A percentile compares a stretch with the other conserved stretches of the same genome.
Evolutionary conservation across 2,888 invertebrate genomes (phyloP).

Genomic region (Trichogramma dendrolimi): DNA sequence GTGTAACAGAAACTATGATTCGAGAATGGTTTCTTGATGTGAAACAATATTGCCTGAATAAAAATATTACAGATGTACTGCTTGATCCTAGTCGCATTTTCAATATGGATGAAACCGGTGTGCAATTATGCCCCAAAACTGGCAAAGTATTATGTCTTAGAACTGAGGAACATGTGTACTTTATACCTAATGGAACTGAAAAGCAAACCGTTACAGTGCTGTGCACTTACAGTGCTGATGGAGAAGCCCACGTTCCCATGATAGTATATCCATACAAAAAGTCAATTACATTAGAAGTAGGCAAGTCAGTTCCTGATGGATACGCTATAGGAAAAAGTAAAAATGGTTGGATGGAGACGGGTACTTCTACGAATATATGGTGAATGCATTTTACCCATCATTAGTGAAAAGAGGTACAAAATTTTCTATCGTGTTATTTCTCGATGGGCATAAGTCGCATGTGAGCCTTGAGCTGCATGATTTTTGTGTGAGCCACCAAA

Average conservation of each 20-base stretch:
- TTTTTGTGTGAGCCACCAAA: background rate
- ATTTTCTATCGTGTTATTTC: background rate
- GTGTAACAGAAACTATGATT: constrained; percentile 4
- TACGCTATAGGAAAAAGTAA: background rate
- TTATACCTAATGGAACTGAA: background rate
- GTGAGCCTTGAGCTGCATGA: background rate
- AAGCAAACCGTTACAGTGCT: background rate
- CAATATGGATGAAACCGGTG: constrained; percentile 25
- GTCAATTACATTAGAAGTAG: background rate
- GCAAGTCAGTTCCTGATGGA: background rate
- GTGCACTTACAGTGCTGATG: too few relatives aligned
- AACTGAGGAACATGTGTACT: background rate
- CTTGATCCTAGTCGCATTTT: background rate
- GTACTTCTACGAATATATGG: constrained; percentile 1
- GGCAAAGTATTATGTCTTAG: background rate
- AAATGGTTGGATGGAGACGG: too few relatives aligned
- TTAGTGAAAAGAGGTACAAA: background rate
- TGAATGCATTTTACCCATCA: background rate
- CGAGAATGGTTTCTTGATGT: constrained; percentile 6
- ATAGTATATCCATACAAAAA: constrained; percentile 3
- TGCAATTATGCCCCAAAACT: background rate
- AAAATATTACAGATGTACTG: background rate
- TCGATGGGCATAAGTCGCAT: background rate
- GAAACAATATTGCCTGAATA: background rate
- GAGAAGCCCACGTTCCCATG: background rate